These are phyloP conservation scores for Diaperis boleti DNA, from an alignment of 2,888 invertebrate genomes.

Conservation along the genomic window DNA sequence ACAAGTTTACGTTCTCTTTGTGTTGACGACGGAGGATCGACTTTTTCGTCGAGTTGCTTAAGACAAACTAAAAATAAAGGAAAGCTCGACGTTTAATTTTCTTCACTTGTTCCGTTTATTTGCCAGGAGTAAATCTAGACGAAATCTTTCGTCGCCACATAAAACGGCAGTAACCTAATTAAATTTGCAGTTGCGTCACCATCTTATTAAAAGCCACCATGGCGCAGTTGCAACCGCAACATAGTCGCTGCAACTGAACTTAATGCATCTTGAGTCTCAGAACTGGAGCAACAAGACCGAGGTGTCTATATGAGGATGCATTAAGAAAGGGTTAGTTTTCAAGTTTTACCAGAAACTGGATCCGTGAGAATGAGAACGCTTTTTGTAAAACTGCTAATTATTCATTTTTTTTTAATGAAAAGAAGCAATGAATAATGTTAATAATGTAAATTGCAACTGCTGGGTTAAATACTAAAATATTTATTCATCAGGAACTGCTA, in stretches of 20 bases:
- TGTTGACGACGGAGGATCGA: background rate
- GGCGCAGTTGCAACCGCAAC: slow-evolving; percentile 5
- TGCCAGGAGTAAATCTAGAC: background rate
- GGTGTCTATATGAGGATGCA: background rate
- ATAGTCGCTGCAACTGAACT: slow-evolving; percentile 1
- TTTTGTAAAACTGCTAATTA: too few species aligned
- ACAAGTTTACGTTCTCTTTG: background rate
- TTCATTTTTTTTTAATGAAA: too few species aligned
- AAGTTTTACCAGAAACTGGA: too few species aligned
- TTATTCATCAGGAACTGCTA: too few species aligned
- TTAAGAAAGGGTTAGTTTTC: too few species aligned
- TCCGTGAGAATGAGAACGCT: too few species aligned
- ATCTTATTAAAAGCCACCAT: background rate
- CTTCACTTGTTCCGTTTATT: background rate
- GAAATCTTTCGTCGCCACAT: slow-evolving; percentile 1
- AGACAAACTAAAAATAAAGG: background rate
- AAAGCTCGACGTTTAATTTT: background rate
- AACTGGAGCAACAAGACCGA: slow-evolving; percentile 7
- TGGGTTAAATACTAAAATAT: too few species aligned
- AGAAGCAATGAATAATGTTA: too few species aligned
- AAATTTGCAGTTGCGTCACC: background rate
- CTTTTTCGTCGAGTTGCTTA: background rate
- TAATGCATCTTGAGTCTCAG: slow-evolving; percentile 5
- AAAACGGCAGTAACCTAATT: slow-evolving; percentile 1
- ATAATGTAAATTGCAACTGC: too few species aligned